phyloP scores from a whole-genome alignment of 2,113 vertebrate species.

The Suricata suricatta region DNA sequence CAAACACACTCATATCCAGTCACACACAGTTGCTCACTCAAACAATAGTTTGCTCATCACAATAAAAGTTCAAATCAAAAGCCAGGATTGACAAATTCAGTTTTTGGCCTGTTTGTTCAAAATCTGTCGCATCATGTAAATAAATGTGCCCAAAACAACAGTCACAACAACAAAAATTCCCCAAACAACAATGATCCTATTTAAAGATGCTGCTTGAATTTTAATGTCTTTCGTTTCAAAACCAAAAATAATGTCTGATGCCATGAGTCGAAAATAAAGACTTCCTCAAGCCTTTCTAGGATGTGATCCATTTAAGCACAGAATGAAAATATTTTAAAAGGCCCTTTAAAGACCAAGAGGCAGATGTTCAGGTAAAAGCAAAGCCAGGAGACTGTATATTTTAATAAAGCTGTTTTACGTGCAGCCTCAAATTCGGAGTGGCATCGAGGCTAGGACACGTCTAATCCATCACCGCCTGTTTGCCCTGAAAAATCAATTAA shows the following conservation, averaged over 20 bases:
- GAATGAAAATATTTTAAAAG: slow-evolving; percentile 58
- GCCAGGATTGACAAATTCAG: not conserved
- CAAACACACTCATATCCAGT: not conserved
- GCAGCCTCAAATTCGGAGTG: slow-evolving; percentile 80
- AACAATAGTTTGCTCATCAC: not conserved
- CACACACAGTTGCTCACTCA: not conserved
- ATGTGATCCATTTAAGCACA: slow-evolving; percentile 56
- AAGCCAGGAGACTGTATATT: slow-evolving; percentile 82
- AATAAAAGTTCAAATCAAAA: slow-evolving; percentile 16
- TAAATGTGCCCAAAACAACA: not conserved
- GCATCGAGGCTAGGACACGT: slow-evolving; percentile 74
- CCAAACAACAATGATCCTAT: slow-evolving; percentile 61
- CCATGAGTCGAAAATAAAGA: slow-evolving; percentile 55
- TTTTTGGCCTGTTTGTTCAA: not conserved
- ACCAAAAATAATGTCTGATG: slow-evolving; percentile 20
- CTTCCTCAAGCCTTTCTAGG: slow-evolving; percentile 43
- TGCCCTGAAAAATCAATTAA: slow-evolving; percentile 86
- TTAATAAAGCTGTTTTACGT: slow-evolving; percentile 83
- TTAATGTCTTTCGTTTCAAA: slow-evolving; percentile 34
- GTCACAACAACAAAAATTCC: slow-evolving; percentile 12
- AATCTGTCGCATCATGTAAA: slow-evolving; percentile 10
- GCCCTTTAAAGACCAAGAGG: slow-evolving; percentile 63
- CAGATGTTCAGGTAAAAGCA: slow-evolving; percentile 82
- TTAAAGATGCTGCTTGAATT: not conserved
- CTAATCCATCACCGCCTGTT: slow-evolving; percentile 84